These are phyloP conservation scores for Artemia sp. DNA, from an alignment of 2,888 invertebrate genomes.

Conservation along the genomic window DNA sequence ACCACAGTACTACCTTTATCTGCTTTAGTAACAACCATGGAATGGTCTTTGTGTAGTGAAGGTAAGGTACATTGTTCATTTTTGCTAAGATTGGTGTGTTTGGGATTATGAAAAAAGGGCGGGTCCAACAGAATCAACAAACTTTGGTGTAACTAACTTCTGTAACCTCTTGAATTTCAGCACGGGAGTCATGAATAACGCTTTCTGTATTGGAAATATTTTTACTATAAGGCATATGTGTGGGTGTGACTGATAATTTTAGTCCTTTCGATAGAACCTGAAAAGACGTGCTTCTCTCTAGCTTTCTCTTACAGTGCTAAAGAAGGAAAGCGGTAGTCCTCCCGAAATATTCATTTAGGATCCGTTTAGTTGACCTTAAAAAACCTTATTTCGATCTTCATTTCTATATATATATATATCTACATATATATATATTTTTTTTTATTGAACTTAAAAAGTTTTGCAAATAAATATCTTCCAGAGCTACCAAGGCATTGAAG, in stretches of 20 bases:
- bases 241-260: not conserved
- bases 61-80: not conserved
- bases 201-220: not conserved
- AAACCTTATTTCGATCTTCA: too few species aligned
- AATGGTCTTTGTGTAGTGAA: not conserved
- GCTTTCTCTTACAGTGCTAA: too few species aligned
- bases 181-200: not conserved
- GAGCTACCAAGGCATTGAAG: too few species aligned
- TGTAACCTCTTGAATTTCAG: conserved; percentile 3
- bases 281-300: too few species aligned
- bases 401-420: too few species aligned
- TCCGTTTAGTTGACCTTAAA: too few species aligned
- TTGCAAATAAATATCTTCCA: too few species aligned
- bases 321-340: too few species aligned
- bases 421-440: too few species aligned
- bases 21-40: not conserved
- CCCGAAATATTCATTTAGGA: too few species aligned
- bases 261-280: not conserved
- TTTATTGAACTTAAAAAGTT: too few species aligned
- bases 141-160: not conserved
- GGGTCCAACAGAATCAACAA: not conserved
- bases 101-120: not conserved
- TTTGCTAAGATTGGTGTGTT: not conserved
- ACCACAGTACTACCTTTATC: not conserved
- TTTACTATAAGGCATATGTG: not conserved